Base-by-base conservation (phyloP, 2,797 vertebrate genomes). In the Rhabdophis nuchalis region DNA sequence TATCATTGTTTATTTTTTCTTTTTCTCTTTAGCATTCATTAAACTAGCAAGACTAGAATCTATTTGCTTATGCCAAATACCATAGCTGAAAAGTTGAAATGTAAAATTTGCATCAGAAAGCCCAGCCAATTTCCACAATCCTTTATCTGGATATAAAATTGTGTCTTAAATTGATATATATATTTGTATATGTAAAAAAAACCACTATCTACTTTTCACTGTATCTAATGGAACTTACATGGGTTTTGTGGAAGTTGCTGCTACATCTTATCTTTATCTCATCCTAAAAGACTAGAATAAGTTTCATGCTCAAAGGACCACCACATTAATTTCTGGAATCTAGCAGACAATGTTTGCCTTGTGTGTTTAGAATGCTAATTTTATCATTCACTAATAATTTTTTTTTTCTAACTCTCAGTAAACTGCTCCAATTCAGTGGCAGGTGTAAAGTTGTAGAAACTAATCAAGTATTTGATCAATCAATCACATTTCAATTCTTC, bases 21-120 rank as follows among this genome's bases (percentile, higher is more conserved):
- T 87, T 92, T 86, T n/a, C 0, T 85, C 91, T 95, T 92, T 77
- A 91, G 88, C 87, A 11, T 58, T 92, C 85, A 58, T 16, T 77
- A 92, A 92, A 16, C n/a, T 57, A 87, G 13, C n/a, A 29, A 72
- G 88, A 88, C 91, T 91, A 86, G 85, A 87, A 86, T 5, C 0
- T 57, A 25, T 89, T 53, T 94, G 4, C 2, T 18, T 90, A 90
- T 0, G 9, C n/a, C 91, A 8, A 90, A 61, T 36, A 87, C 29
- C 14, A 53, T 52, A n/a, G 41, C 54, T 77, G 53, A 46, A 54
- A 90, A 77, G n/a, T 25, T 9, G 61, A 88, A 88, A 56, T 13
- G 36, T 53, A 85, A 90, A 87, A 87, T 90, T n/a, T 25, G 77
- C n/a, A 23, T 11, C 9, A 52, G 27, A 52, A 85, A 86, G 50